Conservation (phyloP, 2,113 vertebrate genomes). For the Catharus minimus region DNA sequence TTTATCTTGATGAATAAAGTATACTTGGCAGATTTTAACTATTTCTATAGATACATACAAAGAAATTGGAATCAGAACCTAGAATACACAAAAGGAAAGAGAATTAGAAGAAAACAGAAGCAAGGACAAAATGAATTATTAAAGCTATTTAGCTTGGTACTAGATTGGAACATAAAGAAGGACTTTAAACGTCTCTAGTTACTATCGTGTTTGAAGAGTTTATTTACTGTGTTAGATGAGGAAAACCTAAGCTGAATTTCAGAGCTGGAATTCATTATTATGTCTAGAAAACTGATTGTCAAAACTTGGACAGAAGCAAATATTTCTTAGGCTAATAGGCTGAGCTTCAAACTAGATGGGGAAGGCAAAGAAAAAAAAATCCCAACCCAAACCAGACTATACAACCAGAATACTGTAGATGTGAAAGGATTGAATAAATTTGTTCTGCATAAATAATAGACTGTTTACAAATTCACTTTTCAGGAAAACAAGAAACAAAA, state of each 20-base stretch:
- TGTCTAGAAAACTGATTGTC: constrained; percentile 23
- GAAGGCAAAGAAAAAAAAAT: background rate
- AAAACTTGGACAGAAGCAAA: constrained; percentile 47
- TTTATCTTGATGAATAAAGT: constrained; percentile 94
- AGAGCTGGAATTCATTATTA: constrained; percentile 23
- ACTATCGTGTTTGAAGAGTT: constrained; percentile 14
- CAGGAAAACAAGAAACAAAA: background rate
- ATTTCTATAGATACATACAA: constrained; percentile 98
- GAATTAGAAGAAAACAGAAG: background rate
- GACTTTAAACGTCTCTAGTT: constrained; percentile 22
- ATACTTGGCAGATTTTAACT: constrained; percentile 96
- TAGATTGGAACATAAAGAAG: background rate
- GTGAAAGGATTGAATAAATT: background rate
- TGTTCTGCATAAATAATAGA: background rate
- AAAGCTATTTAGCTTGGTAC: background rate
- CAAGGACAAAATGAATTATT: background rate
- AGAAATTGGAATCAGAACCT: constrained; percentile 97
- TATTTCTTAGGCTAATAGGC: constrained; percentile 21
- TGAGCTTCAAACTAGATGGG: constrained; percentile 42
- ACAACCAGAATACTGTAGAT: constrained; percentile 23
- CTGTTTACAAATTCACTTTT: background rate
- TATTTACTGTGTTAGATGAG: constrained; percentile 28
- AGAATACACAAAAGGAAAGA: constrained; percentile 8
- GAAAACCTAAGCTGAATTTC: constrained; percentile 20
- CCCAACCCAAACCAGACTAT: background rate